Percentiles rank a stretch among this genome's conserved stretches.
Evolutionary conservation across 2,888 invertebrate genomes (phyloP).

Genomic region (Leptopilina syphax): DNA sequence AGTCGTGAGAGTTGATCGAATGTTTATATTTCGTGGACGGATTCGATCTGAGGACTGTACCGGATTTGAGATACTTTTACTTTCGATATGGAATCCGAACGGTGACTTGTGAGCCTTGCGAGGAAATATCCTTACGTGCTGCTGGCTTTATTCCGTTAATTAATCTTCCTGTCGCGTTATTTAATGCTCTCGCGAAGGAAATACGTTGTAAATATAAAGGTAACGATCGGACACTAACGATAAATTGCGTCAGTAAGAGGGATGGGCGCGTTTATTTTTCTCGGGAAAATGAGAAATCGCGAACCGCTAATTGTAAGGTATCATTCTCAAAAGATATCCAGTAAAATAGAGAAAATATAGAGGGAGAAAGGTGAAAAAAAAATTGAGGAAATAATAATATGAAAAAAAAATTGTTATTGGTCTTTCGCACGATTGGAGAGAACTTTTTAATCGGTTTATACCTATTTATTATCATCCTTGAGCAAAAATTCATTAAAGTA

Average conservation of each 20-base stretch:
- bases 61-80: slow-evolving; percentile 67
- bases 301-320: neutral
- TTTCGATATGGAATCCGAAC: slow-evolving; percentile 70
- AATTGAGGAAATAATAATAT: slow-evolving; percentile 35
- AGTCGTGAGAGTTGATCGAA: slow-evolving; percentile 41
- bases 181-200: slow-evolving; percentile 21
- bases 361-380: neutral
- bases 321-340: slow-evolving; percentile 1
- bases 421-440: slow-evolving; percentile 24
- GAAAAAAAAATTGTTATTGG: slow-evolving; percentile 13
- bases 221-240: slow-evolving; percentile 26
- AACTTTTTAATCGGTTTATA: neutral
- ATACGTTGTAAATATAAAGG: slow-evolving; percentile 1
- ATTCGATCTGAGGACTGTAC: slow-evolving; percentile 48
- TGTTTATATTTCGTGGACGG: slow-evolving; percentile 13
- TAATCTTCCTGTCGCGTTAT: slow-evolving; percentile 39
- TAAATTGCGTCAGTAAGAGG: slow-evolving; percentile 34
- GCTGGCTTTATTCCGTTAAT: slow-evolving; percentile 30
- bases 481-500: neutral
- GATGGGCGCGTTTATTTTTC: slow-evolving; percentile 28
- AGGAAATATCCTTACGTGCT: neutral
- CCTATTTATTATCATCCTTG: neutral
- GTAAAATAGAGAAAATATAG: neutral
- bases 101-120: slow-evolving; percentile 44
- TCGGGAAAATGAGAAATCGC: slow-evolving; percentile 13